These are phyloP conservation scores for Phyto melanocephala DNA, from an alignment of 2,888 invertebrate species.

Conservation along the genomic window DNA sequence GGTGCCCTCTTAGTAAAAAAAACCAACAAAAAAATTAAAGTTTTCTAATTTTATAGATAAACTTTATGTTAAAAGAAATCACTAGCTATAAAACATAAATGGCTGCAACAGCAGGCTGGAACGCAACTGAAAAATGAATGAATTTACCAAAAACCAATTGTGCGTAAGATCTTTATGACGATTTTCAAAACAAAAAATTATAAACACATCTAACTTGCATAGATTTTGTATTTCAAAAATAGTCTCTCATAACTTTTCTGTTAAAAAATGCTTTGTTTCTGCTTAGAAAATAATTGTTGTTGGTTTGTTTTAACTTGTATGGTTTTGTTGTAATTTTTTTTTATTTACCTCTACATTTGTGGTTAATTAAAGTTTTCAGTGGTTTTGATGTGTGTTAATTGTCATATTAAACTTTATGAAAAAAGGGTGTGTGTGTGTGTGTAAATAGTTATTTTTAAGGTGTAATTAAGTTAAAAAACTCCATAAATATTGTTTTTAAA, in stretches of 20 bases:
- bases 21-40: not conserved
- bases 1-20: constrained; percentile 28
- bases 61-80: not conserved
- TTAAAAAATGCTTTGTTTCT: no score
- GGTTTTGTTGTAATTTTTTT: constrained; percentile 1
- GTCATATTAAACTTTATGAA: not conserved
- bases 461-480: constrained; percentile 8
- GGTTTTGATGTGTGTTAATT: not conserved
- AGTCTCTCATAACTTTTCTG: not conserved
- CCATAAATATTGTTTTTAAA: not conserved
- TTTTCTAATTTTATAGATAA: constrained; percentile 49
- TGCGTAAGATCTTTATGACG: constrained; percentile 56
- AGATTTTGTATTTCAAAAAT: not conserved
- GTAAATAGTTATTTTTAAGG: constrained; percentile 14
- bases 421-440: constrained; percentile 31
- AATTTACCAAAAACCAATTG: constrained; percentile 51
- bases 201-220: no score
- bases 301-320: not conserved
- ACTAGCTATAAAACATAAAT: not conserved
- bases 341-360: constrained; percentile 35
- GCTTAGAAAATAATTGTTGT: no score
- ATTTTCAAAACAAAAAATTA: not conserved
- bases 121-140: not conserved
- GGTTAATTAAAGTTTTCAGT: constrained; percentile 36
- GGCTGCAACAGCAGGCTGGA: not conserved